These are phyloP conservation scores for Aurelia sp. DNA, from an alignment of 30 jellyfish, hydroid and myxozoan species.

Conservation along the genomic window DNA sequence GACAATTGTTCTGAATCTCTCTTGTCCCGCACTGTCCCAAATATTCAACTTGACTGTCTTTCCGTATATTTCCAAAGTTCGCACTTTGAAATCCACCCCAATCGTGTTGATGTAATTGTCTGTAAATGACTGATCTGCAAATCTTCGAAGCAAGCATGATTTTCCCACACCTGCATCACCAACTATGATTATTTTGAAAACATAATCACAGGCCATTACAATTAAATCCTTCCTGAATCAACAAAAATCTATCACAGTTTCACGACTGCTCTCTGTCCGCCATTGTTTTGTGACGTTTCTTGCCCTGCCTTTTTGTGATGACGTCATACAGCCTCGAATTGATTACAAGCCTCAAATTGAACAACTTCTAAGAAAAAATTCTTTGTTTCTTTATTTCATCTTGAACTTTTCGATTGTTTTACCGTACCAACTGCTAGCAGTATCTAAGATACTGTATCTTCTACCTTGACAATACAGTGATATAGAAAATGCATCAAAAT, in stretches of 20 bases:
- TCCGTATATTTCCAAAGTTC: slow-evolving; percentile 89
- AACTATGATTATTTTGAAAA: slow-evolving; percentile 91
- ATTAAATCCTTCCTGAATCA: neutral
- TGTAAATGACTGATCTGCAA: slow-evolving; percentile 96
- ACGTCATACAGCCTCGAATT: too few relatives aligned
- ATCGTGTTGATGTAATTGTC: slow-evolving; percentile 96
- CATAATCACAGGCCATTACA: slow-evolving; percentile 96
- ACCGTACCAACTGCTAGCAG: too few relatives aligned
- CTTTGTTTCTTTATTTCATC: too few relatives aligned
- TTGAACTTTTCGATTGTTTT: too few relatives aligned
- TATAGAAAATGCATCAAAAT: too few relatives aligned
- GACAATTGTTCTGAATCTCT: slow-evolving; percentile 95
- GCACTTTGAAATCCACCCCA: slow-evolving; percentile 98
- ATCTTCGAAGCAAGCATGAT: slow-evolving; percentile 93
- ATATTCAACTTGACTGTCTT: slow-evolving; percentile 89
- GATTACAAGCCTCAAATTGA: too few relatives aligned
- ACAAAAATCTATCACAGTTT: neutral
- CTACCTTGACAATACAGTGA: too few relatives aligned
- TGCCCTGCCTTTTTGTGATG: neutral
- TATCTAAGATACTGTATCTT: too few relatives aligned
- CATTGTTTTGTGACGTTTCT: slow-evolving; percentile 6
- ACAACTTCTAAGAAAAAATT: too few relatives aligned
- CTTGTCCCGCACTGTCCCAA: slow-evolving; percentile 99
- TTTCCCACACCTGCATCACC: slow-evolving; percentile 99
- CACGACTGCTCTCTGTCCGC: slow-evolving; percentile 13